These are phyloP conservation scores for Spialia ferax DNA, from an alignment of 2,888 invertebrate genomes.

Conservation along the genomic window DNA sequence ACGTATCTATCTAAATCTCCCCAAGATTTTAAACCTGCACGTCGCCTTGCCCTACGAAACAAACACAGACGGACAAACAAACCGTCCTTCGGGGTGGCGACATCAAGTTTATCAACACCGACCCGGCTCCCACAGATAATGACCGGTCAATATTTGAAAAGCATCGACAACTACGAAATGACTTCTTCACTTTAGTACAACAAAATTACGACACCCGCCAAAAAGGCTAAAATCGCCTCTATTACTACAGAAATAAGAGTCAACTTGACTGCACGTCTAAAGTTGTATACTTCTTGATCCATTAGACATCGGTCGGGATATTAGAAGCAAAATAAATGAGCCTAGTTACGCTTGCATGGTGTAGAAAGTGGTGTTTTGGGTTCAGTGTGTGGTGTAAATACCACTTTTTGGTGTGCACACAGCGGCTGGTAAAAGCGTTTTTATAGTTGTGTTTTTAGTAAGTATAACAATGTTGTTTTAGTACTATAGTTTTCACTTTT, in stretches of 20 bases:
- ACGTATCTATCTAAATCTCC: not conserved
- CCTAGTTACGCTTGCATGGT: conserved; percentile 38
- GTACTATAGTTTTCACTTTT: not conserved
- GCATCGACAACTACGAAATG: conserved; percentile 77
- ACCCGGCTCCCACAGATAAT: conserved; percentile 73
- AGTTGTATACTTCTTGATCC: conserved; percentile 64
- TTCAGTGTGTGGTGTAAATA: conserved; percentile 10
- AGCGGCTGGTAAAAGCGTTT: not conserved
- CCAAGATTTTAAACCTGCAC: conserved; percentile 25
- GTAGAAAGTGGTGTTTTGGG: conserved; percentile 22
- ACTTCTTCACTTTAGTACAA: conserved; percentile 75
- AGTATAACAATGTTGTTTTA: not conserved
- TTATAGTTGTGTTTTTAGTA: not conserved
- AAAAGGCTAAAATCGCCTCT: not conserved
- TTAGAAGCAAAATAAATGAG: conserved; percentile 67
- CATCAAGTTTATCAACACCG: conserved; percentile 69
- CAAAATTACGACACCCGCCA: conserved; percentile 19
- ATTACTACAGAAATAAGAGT: not conserved
- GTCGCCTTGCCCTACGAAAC: conserved; percentile 51
- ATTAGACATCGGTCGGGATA: conserved; percentile 67
- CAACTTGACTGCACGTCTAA: conserved; percentile 26
- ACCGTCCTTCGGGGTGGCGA: conserved; percentile 69
- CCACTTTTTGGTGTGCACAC: conserved; percentile 11
- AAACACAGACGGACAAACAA: conserved; percentile 74
- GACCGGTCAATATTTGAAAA: conserved; percentile 84